phyloP scores from a whole-genome alignment of 2,888 invertebrate species.

The Yponomeuta malinellus region DNA sequence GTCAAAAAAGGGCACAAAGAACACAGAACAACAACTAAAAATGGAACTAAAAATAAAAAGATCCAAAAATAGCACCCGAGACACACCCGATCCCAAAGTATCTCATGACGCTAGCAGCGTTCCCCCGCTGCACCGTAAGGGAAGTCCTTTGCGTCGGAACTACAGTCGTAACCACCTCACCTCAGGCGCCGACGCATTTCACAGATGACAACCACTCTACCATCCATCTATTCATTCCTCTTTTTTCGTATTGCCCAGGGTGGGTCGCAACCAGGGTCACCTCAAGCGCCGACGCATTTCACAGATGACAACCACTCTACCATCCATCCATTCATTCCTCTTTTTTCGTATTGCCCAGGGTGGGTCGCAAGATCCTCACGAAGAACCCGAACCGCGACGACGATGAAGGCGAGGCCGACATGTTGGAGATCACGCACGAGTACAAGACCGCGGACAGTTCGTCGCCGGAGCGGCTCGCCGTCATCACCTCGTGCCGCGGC shows the following conservation, averaged over 20 bases:
- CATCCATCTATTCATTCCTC: not conserved
- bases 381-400: constrained; percentile 78
- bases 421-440: constrained; percentile 78
- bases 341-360: constrained; percentile 49
- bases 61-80: too few species aligned
- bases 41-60: too few species aligned
- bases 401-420: constrained; percentile 78
- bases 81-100: too few species aligned
- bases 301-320: not conserved
- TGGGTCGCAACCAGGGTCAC: constrained; percentile 78
- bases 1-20: too few species aligned
- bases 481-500: constrained; percentile 80
- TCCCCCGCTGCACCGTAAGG: too few species aligned
- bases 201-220: not conserved
- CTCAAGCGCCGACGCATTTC: too few species aligned
- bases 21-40: too few species aligned
- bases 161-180: too few species aligned
- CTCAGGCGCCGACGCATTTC: too few species aligned
- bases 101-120: too few species aligned
- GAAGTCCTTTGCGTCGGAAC: too few species aligned
- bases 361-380: constrained; percentile 81
- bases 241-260: constrained; percentile 49
- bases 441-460: constrained; percentile 80
- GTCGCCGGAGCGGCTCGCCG: constrained; percentile 78
- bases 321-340: not conserved